Evolutionary conservation across 2,888 invertebrate genomes (phyloP), one percentile per base, ranked within the genome.

Genomic region (Lasioglossum oenotherae): DNA sequence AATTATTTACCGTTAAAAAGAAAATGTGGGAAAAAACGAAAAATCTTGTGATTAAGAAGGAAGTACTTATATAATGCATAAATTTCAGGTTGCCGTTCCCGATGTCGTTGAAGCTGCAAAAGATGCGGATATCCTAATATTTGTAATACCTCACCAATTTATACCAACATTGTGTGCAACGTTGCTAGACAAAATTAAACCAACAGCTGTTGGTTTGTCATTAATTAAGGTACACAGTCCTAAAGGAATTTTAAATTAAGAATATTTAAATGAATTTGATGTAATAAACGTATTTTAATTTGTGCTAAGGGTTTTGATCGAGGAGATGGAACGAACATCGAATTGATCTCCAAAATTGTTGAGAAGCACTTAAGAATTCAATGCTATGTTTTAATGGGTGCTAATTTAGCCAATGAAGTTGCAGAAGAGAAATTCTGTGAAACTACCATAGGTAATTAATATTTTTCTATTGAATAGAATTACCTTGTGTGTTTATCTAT

Each of bases 101-200:
- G 96, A 97, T 91, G 95, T 97, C n/a, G 95, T 96, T 3, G 96
- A 97, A 79, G 95, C 97, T 23, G 96, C 96, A 1, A 95, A 96
- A 87, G 96, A 96, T 88, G 97, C 97, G 5, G 97, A 97, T 92
- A 96, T 97, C 75, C 95, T 97, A 14, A 95, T 97, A 64, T 97
- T 97, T 93, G 97, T 97, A 14, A 93, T 97, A 53, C 97, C 97
- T 46, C 97, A 97, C 94, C 97, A 97, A 94, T 97, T 97, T 93
- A 96, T 97, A 85, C 94, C 95, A 71, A 95, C 96, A 60, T 95
- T 96, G 27, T 96, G 97, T 90, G 93, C 95, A 23, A 95, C 96
- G 49, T 92, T 97, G 85, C 95, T 96, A 57, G 97, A 96, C 44
- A 96, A 96, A 88, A 95, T 97, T 44, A 97, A 97, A 90, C 91